Percentiles rank a stretch among this genome's conserved stretches.
Evolutionary conservation across 2,797 vertebrate species (phyloP).

Genomic region (Anguilla megastoma): DNA sequence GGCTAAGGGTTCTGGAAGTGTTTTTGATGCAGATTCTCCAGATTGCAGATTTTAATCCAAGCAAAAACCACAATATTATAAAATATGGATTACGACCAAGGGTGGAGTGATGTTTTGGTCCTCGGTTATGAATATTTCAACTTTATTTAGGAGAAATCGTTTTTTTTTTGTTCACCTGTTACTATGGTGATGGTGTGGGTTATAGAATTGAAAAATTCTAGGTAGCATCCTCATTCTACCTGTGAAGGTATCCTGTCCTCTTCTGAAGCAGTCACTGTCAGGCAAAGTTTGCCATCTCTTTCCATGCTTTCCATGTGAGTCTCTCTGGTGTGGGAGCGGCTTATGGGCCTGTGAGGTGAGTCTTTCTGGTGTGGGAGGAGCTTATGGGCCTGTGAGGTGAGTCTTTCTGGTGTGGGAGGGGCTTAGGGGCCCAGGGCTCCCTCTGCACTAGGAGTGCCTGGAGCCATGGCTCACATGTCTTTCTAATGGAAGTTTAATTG

Average conservation of each 20-base stretch:
- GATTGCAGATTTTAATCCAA: too few species aligned
- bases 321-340: neutral
- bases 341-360: neutral
- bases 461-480: neutral
- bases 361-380: neutral
- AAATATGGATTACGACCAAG: too few species aligned
- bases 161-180: too few species aligned
- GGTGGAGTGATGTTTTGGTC: too few species aligned
- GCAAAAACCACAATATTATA: too few species aligned
- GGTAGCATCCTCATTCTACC: neutral
- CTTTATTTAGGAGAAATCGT: too few species aligned
- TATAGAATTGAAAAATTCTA: too few species aligned
- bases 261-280: neutral
- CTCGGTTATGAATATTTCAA: too few species aligned
- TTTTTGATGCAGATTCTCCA: neutral
- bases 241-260: neutral
- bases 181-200: too few species aligned
- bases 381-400: neutral
- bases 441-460: neutral
- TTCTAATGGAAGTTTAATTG: conserved; percentile 15
- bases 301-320: neutral
- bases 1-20: neutral
- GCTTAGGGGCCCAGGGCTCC: neutral
- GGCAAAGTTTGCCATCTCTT: neutral
- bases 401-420: neutral